Base-by-base conservation (phyloP, 2,888 invertebrate genomes). In the Podabrus alpinus region DNA sequence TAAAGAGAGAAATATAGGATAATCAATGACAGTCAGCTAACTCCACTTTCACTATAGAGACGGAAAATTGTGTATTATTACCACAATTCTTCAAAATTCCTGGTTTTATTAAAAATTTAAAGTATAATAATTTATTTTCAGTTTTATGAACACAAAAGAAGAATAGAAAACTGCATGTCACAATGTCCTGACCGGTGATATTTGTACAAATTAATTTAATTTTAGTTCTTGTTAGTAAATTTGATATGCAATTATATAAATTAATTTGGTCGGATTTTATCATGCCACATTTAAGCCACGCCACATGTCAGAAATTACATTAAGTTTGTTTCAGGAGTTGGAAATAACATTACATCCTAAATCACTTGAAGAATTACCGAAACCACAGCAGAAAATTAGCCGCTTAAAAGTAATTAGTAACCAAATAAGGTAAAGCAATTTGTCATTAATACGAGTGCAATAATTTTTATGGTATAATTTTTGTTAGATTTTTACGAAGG, bases 341-440 rank as follows among this genome's bases (percentile, higher is more conserved):
- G 83, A 81, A 79, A 81, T 90, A 24, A 90, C 91, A 84, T 91
- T 92, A 86, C 89, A 91, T 72, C 92, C 91, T 70, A 92, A 90
- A 83, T 89, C 90, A 80, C 86, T 90, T 70, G 90, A 90, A 82
- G 92, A 91, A 80, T 86, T 89, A 9, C 85, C 88, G 76, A 90
- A 89, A 84, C 89, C 90, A 69, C 86, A 87, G 66, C 88, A 88
- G 81, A 94, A 93, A 89, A 89, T 93, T 75, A 92, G 91, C 86
- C 91, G 92, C 80, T 86, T 94, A 82, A 89, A 92, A 81, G 92
- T 93, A 21, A 93, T 94, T 81, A 92, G 94, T 82, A 92, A 94
- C 86, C 94, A 94, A 88, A 94, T 94, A 85, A 91, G 94, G 94
- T 93, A 87, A 83, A 72, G 4, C 10, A 11, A n/a, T 4, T n/a